These are phyloP conservation scores for Ischnus inquisitorius DNA, from an alignment of 2,888 invertebrate species.

Conservation along the genomic window DNA sequence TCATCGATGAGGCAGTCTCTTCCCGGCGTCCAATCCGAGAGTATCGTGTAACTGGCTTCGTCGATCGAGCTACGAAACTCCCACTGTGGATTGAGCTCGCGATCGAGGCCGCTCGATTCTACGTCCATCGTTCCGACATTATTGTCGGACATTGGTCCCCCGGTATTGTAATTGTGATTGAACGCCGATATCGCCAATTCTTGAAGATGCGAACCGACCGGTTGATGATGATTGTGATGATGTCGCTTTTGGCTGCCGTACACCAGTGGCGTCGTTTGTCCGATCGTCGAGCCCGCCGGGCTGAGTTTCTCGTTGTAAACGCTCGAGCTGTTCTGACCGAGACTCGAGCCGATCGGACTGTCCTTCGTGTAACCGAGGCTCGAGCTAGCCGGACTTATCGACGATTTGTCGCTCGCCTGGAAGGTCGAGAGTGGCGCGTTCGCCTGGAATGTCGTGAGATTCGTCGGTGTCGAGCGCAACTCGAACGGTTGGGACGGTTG, in stretches of 20 bases:
- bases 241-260: constrained; percentile 77
- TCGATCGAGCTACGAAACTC: constrained; percentile 84
- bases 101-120: constrained; percentile 76
- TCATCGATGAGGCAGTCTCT: constrained; percentile 88
- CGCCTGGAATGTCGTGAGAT: constrained; percentile 83
- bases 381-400: constrained; percentile 82
- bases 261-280: constrained; percentile 81
- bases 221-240: constrained; percentile 52
- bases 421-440: constrained; percentile 82
- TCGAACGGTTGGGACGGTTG: constrained; percentile 76
- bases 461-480: constrained; percentile 80
- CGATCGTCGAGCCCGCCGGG: constrained; percentile 81
- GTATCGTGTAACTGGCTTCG: constrained; percentile 83
- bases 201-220: constrained; percentile 78
- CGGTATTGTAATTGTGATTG: constrained; percentile 82
- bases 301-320: constrained; percentile 82
- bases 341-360: constrained; percentile 79
- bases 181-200: constrained; percentile 84
- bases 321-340: constrained; percentile 80
- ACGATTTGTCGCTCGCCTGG: constrained; percentile 83
- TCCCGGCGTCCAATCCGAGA: constrained; percentile 84
- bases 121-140: constrained; percentile 72
- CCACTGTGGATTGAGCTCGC: constrained; percentile 86
- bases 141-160: constrained; percentile 63
- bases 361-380: constrained; percentile 82